A percentile compares a stretch with the other conserved stretches of the same genome.
Evolutionary conservation across 2,888 invertebrate genomes (phyloP).

Genomic region (Phengaris arion): DNA sequence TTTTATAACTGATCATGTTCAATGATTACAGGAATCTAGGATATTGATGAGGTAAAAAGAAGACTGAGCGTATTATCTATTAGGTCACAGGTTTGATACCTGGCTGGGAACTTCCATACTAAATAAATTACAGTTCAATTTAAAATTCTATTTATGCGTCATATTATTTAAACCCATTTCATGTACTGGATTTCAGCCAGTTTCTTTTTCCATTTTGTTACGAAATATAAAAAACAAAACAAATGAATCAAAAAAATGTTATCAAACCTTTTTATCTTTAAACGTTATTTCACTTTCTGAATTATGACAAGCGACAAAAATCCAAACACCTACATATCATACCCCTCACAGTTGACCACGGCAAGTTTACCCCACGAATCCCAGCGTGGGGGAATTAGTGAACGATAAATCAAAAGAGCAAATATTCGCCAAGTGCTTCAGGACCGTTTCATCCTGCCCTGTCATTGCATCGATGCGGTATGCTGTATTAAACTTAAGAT

Average conservation of each 20-base stretch:
- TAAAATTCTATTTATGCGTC: too few relatives aligned
- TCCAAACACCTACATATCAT: slow-evolving; percentile 22
- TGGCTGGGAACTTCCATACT: too few relatives aligned
- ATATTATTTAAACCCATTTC: too few relatives aligned
- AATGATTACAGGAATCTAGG: neutral
- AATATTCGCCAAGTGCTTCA: slow-evolving; percentile 29
- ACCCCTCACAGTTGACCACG: slow-evolving; percentile 25
- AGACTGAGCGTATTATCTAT: neutral
- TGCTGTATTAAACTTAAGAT: slow-evolving; percentile 42
- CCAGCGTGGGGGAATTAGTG: slow-evolving; percentile 31
- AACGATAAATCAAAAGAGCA: slow-evolving; percentile 32
- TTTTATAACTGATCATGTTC: slow-evolving; percentile 10
- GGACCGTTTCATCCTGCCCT: slow-evolving; percentile 29
- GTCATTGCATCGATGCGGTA: slow-evolving; percentile 33
- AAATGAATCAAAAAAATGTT: neutral
- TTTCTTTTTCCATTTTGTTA: too few relatives aligned
- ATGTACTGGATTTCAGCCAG: too few relatives aligned
- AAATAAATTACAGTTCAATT: too few relatives aligned
- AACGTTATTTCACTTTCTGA: slow-evolving; percentile 18
- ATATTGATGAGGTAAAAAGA: neutral
- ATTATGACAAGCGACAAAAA: slow-evolving; percentile 16
- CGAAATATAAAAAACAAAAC: neutral
- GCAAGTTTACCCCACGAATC: slow-evolving; percentile 27
- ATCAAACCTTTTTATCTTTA: neutral
- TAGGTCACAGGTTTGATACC: too few relatives aligned